A percentile compares a stretch with the other conserved stretches of the same genome.
Evolutionary conservation across 2,888 invertebrate genomes (phyloP).

Genomic region (Ormia ochracea): DNA sequence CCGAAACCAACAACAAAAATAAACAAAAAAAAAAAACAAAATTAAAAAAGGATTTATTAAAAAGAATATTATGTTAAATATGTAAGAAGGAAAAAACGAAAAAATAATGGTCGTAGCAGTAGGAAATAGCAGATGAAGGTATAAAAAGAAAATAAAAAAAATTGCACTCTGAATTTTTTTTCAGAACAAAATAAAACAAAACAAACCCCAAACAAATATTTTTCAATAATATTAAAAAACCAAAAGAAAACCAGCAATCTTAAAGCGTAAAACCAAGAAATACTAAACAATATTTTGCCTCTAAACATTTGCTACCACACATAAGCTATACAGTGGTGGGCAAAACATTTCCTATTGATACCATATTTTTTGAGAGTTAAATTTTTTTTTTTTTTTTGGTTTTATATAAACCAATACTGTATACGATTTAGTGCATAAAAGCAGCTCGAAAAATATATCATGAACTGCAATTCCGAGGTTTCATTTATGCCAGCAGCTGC

Average conservation of each 20-base stretch:
- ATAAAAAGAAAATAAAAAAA: constrained; percentile 40
- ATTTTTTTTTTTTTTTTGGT: too few species aligned
- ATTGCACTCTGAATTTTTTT: constrained; percentile 60
- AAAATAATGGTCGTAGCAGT: constrained; percentile 55
- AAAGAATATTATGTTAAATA: constrained; percentile 59
- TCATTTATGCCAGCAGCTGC: too few species aligned
- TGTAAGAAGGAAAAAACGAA: constrained; percentile 41
- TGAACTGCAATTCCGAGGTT: too few species aligned
- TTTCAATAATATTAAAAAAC: constrained; percentile 49
- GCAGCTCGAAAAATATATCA: too few species aligned
- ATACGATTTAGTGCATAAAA: too few species aligned
- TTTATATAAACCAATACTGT: too few species aligned
- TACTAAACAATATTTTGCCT: constrained; percentile 55
- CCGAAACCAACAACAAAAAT: constrained; percentile 49
- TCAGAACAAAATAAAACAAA: constrained; percentile 50
- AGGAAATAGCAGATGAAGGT: constrained; percentile 61
- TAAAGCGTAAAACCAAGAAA: neutral
- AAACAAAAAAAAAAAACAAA: constrained; percentile 40
- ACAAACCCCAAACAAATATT: constrained; percentile 22
- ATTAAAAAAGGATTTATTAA: constrained; percentile 28
- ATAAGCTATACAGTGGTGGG: neutral
- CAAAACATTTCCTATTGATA: neutral
- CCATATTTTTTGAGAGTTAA: neutral
- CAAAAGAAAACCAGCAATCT: neutral
- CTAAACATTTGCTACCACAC: constrained; percentile 8